These are phyloP conservation scores for Melanotaenia trifasciata DNA, from an alignment of 2,797 vertebrate genomes.

Conservation along the genomic window DNA sequence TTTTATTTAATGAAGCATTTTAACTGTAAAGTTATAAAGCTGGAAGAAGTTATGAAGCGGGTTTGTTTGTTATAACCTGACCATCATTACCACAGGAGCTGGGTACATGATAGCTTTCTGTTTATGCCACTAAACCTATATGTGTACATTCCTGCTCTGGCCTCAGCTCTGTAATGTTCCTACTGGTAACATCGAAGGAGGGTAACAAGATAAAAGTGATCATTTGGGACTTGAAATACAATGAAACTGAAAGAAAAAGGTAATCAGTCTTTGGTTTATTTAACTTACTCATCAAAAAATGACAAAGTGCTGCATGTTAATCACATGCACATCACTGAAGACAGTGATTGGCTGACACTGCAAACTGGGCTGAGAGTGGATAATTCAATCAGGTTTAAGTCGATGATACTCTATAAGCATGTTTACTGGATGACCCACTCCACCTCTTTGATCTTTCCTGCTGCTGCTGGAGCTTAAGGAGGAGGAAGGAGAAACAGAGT, in stretches of 20 bases:
- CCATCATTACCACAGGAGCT: not conserved
- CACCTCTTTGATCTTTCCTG: constrained; percentile 59
- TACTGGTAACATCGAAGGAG: constrained; percentile 7
- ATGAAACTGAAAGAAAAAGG: constrained; percentile 44
- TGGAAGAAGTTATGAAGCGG: not conserved
- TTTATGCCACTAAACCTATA: not conserved
- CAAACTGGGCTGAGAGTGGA: constrained; percentile 39
- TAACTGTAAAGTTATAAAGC: not conserved
- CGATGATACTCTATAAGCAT: constrained; percentile 51
- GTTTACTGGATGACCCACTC: constrained; percentile 53
- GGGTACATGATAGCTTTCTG: not conserved
- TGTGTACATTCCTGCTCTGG: constrained; percentile 9
- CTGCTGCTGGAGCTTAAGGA: constrained; percentile 33
- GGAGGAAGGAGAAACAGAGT: constrained; percentile 25
- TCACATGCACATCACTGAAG: constrained; percentile 13
- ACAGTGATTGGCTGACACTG: constrained; percentile 34
- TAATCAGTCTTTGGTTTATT: constrained; percentile 3
- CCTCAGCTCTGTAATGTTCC: not conserved
- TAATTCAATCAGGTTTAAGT: constrained; percentile 67
- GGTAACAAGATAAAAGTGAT: constrained; percentile 33
- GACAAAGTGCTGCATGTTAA: constrained; percentile 33
- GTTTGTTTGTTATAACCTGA: not conserved
- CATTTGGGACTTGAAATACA: constrained; percentile 16
- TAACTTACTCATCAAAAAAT: constrained; percentile 48
- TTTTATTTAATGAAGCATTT: not conserved